These are phyloP conservation scores for Leptinotarsa lineolata DNA, from an alignment of 1,140 invertebrate genomes.

Conservation along the genomic window DNA sequence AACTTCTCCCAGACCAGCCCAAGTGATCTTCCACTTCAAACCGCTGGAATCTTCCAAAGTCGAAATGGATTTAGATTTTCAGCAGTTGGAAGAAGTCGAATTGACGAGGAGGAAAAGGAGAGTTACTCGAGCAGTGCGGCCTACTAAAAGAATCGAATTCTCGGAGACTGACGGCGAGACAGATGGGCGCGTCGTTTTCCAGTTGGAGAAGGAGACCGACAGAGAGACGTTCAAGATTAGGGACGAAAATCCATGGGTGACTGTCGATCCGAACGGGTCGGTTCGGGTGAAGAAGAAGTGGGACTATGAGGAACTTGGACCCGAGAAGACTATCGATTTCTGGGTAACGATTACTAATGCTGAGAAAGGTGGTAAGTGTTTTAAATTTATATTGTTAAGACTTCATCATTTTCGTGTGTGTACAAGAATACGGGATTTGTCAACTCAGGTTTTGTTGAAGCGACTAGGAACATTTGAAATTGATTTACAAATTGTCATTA, in stretches of 20 bases:
- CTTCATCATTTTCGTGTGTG: background rate
- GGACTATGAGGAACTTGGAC: conserved; percentile 95
- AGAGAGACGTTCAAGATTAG: conserved; percentile 91
- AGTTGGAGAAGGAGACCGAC: conserved; percentile 88
- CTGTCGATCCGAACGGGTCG: conserved; percentile 86
- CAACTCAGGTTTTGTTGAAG: too few species aligned
- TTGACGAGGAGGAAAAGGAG: conserved; percentile 76
- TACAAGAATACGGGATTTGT: background rate
- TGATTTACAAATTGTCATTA: too few species aligned
- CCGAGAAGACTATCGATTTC: conserved; percentile 94
- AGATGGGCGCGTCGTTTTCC: conserved; percentile 86
- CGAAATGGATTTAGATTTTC: conserved; percentile 62
- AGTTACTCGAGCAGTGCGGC: conserved; percentile 84
- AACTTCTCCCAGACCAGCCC: conserved; percentile 70
- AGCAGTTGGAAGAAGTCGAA: conserved; percentile 54
- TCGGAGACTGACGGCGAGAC: conserved; percentile 87
- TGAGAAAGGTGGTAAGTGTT: conserved; percentile 77
- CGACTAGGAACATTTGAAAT: too few species aligned
- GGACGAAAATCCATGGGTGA: conserved; percentile 92
- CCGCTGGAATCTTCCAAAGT: conserved; percentile 60
- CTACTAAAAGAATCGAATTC: conserved; percentile 90
- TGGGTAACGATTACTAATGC: conserved; percentile 93
- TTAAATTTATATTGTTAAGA: background rate
- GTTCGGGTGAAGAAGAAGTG: conserved; percentile 94
- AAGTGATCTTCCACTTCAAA: conserved; percentile 76